Evolutionary conservation across 2,113 vertebrate genomes (phyloP), one percentile per base, ranked within the genome.

Genomic region (Takifugu bimaculatus): DNA sequence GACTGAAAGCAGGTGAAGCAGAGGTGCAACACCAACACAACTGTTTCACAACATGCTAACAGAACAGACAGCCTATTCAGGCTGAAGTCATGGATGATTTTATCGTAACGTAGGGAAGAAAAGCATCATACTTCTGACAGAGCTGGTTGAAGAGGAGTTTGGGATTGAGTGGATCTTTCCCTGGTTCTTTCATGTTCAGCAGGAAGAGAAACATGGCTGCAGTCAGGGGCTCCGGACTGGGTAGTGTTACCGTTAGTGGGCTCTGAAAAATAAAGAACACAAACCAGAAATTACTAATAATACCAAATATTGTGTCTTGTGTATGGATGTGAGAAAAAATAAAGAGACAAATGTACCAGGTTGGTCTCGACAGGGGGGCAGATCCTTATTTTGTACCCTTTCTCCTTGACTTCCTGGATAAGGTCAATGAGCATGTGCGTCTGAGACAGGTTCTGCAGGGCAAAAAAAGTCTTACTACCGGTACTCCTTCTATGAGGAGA

Each of bases 141-240:
- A 99, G 94, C 80, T 98, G 97, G 84, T 91, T 97, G 84, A 98
- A 99, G 60, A 99, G 93, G 57, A 94, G 85, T 88, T 96, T 99
- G 60, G 97, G 95, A 79, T 93, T 95, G 75, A 98, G 83, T 0
- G 95, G 93, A 63, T 94, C 94, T 88, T 92, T 97, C 39, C 94
- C 94, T 42, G 92, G 70, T 63, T 97, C 96, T 77, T 94, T 96
- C 95, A 98, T 97, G 86, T 88, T 95, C 66, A 96, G 93, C 65
- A 99, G 93, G 86, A 99, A 98, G 78, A 95, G 88, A 85, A 97
- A 93, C 94, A 99, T 94, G 54, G 96, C 95, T 42, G 95, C 93
- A 53, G 97, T 98, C 88, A 99, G 88, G 13, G 95, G 92, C 75
- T 97, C 97, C 0, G 96, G 96, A 68, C 90, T 92, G 57, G 93